Evolutionary conservation across 2,888 invertebrate genomes (phyloP).

Genomic region (Meteorus colon): DNA sequence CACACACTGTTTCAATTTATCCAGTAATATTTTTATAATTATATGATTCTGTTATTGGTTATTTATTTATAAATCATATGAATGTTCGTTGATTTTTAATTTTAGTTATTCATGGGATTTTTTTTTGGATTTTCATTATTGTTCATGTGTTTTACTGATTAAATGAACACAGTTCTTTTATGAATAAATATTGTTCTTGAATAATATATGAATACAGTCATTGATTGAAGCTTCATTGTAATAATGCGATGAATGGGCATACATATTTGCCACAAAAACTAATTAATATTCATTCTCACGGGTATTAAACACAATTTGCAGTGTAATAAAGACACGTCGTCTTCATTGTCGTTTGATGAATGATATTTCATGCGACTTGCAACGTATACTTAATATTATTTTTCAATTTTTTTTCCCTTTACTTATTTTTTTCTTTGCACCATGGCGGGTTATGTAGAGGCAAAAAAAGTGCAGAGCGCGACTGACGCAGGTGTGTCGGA

Average conservation of each 20-base stretch:
- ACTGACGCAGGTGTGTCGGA: slow-evolving; percentile 54
- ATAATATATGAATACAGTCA: no score
- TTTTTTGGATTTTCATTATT: no score
- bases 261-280: not conserved
- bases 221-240: no score
- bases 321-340: slow-evolving; percentile 2
- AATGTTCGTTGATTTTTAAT: no score
- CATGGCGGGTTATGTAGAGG: not conserved
- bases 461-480: slow-evolving; percentile 41
- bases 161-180: no score
- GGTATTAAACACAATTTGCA: slow-evolving; percentile 10
- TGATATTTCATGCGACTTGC: slow-evolving; percentile 5
- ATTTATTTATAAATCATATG: no score
- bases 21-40: not conserved
- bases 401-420: slow-evolving; percentile 27
- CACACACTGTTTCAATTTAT: not conserved
- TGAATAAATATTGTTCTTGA: no score
- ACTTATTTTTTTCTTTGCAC: slow-evolving; percentile 27
- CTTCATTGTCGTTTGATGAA: not conserved
- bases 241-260: no score
- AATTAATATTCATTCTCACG: slow-evolving; percentile 15
- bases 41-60: no score
- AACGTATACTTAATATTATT: slow-evolving; percentile 11
- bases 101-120: no score
- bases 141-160: no score